Evolutionary conservation across 2,888 invertebrate genomes (phyloP).

Genomic region (Trissoscelio sp.): DNA sequence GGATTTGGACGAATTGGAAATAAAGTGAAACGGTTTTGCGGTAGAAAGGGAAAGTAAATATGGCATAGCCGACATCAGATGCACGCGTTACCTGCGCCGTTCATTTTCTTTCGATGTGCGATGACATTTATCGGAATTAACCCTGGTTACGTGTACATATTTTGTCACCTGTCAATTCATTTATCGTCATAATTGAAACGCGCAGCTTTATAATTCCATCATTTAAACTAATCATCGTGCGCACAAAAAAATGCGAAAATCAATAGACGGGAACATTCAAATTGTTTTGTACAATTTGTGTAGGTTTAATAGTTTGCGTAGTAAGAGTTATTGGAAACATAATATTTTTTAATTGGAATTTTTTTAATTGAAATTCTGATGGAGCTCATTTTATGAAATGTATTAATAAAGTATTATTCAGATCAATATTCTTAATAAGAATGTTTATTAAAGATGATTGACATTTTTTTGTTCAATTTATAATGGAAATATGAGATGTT

Average conservation of each 20-base stretch:
- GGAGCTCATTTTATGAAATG: too few relatives aligned
- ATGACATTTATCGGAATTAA: conserved; percentile 60
- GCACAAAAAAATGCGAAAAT: background rate
- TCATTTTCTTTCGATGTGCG: conserved; percentile 31
- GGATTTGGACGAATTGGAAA: too few relatives aligned
- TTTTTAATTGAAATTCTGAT: background rate
- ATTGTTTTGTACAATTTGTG: conserved; percentile 18
- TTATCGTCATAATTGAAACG: conserved; percentile 12
- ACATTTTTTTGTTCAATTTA: too few relatives aligned
- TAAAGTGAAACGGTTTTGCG: too few relatives aligned
- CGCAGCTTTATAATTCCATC: conserved; percentile 13
- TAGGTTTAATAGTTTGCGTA: background rate
- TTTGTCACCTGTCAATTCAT: conserved; percentile 38
- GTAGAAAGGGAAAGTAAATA: too few relatives aligned
- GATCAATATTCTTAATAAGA: too few relatives aligned
- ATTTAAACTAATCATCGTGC: conserved; percentile 13
- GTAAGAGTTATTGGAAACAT: background rate
- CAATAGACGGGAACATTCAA: background rate
- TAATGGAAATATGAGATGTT: too few relatives aligned
- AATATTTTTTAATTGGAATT: background rate
- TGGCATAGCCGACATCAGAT: conserved; percentile 42
- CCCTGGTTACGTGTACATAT: conserved; percentile 22
- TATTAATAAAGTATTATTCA: too few relatives aligned
- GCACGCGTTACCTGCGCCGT: conserved; percentile 41
- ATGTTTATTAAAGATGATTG: too few relatives aligned